These are phyloP conservation scores for Martes martes DNA, from an alignment of 2,113 vertebrate genomes.

Conservation along the genomic window DNA sequence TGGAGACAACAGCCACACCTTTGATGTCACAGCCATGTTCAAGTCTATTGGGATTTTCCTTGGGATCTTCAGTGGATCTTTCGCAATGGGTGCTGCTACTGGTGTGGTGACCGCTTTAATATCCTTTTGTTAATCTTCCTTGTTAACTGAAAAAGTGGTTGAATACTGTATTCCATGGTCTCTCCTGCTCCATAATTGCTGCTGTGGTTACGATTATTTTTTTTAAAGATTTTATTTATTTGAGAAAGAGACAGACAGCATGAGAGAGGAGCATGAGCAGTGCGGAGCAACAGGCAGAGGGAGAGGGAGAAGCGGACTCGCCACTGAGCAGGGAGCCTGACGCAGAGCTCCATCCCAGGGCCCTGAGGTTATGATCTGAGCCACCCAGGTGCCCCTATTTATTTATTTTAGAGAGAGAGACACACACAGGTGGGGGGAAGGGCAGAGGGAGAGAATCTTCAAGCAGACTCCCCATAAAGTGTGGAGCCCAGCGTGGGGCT, in stretches of 20 bases:
- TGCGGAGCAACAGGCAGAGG: background rate
- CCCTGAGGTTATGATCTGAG: background rate
- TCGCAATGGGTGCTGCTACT: conserved; percentile 95
- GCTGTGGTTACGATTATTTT: background rate
- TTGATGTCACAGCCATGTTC: conserved; percentile 94
- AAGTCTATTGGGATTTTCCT: conserved; percentile 97
- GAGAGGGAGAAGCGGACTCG: background rate
- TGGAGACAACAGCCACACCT: conserved; percentile 96
- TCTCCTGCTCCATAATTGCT: background rate
- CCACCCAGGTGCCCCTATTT: background rate
- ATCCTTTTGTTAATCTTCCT: conserved; percentile 86
- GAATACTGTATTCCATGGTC: background rate
- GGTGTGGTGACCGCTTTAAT: conserved; percentile 97
- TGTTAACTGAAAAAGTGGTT: background rate
- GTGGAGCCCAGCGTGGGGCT: background rate
- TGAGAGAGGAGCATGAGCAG: background rate
- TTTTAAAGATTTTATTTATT: background rate
- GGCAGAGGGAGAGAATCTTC: too few species aligned
- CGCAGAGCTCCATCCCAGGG: background rate
- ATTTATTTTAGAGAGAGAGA: background rate
- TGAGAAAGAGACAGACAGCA: background rate
- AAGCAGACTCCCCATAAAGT: too few species aligned
- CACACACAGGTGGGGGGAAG: too few species aligned
- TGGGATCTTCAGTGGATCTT: conserved; percentile 98
- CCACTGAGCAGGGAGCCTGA: background rate